Evolutionary conservation across 2,797 vertebrate species (phyloP), one percentile per base, ranked within the genome.

Genomic region (Cichlasoma orientale): DNA sequence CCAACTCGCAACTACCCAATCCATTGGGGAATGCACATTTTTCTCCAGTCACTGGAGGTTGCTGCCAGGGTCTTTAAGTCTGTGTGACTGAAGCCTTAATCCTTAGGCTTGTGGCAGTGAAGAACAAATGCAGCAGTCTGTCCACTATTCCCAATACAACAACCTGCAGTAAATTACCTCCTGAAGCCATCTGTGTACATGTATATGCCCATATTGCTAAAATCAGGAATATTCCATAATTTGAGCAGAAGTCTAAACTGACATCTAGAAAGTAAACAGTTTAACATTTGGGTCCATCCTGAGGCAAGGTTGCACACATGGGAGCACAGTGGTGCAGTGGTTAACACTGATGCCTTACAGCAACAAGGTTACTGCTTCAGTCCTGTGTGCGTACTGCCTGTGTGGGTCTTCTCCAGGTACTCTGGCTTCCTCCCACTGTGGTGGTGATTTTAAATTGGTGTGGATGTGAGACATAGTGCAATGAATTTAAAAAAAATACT

Each of bases 121-220:
- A 19, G 16, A 66, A 66, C 61, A 66, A 66, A 66, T 66, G 61
- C 50, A 19, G 66, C 66, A 70, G 75, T 29, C 44, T 58, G 25
- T 69, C 36, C 18, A 18, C 47, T 70, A 16, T 27, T 19, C 33
- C 18, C 29, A 12, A 41, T 66, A 27, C 41, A 66, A 47, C 44
- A 47, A 66, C 61, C 61, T 3, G 5, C 38, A 66, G 23, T 66
- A 66, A 47, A 66, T 66, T 47, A 47, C 23, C 41, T 47, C 61
- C 61, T 47, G 61, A 47, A 66, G 41, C 41, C 61, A 66, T 19
- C 25, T 66, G 61, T 29, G 23, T 66, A 27, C 61, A 66, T 66
- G 23, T 66, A 27, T 41, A 66, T 66, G 70, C 21, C 25, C 23
- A 47, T 66, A 0, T 66, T 47, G 16, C 41, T 47, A 66, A 66